phyloP scores from a whole-genome alignment of 2,797 vertebrate species.

The Netta rufina region DNA sequence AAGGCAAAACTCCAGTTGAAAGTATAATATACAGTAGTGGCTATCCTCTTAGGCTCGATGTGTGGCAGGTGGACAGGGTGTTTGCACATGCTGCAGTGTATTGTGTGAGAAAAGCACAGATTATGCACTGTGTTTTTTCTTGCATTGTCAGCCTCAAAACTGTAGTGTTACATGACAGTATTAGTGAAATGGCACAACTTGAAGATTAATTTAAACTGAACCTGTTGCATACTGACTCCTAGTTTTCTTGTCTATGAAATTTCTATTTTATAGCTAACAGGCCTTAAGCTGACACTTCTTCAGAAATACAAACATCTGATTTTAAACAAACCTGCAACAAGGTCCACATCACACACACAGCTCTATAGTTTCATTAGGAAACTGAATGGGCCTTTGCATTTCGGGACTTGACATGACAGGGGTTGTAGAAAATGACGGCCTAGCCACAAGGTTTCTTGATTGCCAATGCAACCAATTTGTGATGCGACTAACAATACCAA shows the following conservation, averaged over 20 bases:
- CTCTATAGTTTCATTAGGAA: not conserved
- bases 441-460: not conserved
- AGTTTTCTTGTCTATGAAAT: not conserved
- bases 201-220: not conserved
- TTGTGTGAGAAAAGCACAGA: not conserved
- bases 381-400: not conserved
- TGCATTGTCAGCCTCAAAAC: not conserved
- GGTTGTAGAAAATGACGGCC: not conserved
- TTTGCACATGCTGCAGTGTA: not conserved
- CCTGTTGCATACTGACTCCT: not conserved
- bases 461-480: not conserved
- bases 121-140: not conserved
- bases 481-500: not conserved
- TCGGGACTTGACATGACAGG: not conserved
- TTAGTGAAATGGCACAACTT: not conserved
- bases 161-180: not conserved
- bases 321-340: not conserved
- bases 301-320: not conserved
- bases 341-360: not conserved
- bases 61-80: not conserved
- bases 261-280: not conserved
- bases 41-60: not conserved
- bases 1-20: constrained; percentile 60
- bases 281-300: not conserved
- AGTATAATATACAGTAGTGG: not conserved